phyloP scores from a whole-genome alignment of 2,113 vertebrate species.

The Emydocephalus ijimae region DNA sequence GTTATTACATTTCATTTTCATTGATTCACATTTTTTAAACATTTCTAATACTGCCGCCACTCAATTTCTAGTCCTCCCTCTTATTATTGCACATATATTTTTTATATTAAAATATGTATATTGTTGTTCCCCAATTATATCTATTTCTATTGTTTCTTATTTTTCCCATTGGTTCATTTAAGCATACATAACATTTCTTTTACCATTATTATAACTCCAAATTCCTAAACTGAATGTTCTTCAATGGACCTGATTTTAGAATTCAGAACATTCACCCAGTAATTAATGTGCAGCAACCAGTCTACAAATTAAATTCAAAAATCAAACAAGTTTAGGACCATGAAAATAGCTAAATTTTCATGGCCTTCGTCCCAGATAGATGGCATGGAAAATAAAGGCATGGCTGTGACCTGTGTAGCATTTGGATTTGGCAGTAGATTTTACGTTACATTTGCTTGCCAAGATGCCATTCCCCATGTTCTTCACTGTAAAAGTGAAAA shows the following conservation, averaged over 20 bases:
- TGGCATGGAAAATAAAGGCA: not conserved
- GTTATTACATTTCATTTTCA: too few species aligned
- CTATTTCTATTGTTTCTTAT: too few species aligned
- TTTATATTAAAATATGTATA: too few species aligned
- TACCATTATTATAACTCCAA: too few species aligned
- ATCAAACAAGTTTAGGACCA: rapidly evolving
- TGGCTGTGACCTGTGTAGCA: not conserved
- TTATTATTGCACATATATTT: too few species aligned
- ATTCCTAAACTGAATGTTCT: not conserved
- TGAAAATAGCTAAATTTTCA: not conserved
- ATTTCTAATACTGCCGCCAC: too few species aligned
- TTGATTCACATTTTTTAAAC: too few species aligned
- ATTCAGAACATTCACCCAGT: not conserved
- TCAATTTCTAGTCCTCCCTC: too few species aligned
- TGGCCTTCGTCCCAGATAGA: rapidly evolving
- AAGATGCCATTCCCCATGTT: not conserved
- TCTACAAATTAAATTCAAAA: rapidly evolving
- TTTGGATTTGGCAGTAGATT: not conserved
- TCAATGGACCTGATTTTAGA: not conserved
- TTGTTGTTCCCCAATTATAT: too few species aligned
- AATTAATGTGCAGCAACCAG: rapidly evolving
- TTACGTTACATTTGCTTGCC: not conserved
- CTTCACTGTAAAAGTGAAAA: rapidly evolving
- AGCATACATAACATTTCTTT: too few species aligned
- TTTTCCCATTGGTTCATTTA: too few species aligned